Percentiles rank a stretch among this genome's conserved stretches.
Evolutionary conservation across 2,888 invertebrate genomes (phyloP).

Genomic region (Hirtodrosophila duncani): DNA sequence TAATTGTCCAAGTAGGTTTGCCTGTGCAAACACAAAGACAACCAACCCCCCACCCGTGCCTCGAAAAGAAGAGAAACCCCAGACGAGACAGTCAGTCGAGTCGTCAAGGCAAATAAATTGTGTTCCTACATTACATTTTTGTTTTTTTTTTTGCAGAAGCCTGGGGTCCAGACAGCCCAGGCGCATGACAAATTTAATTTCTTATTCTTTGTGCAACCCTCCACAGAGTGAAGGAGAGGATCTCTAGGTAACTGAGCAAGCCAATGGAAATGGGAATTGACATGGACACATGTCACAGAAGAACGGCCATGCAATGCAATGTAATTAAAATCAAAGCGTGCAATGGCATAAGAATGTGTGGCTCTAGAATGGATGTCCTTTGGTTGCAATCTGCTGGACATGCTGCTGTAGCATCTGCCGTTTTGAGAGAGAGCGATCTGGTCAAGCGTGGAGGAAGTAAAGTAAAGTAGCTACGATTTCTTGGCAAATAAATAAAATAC

Average conservation of each 20-base stretch:
- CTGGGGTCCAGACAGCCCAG: conserved; percentile 40
- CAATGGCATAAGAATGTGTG: conserved; percentile 50
- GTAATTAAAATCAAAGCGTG: conserved; percentile 67
- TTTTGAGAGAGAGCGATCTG: too few species aligned
- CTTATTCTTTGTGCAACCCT: conserved; percentile 58
- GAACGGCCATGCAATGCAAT: conserved; percentile 36
- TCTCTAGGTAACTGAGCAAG: conserved; percentile 14
- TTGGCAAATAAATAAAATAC: conserved; percentile 5
- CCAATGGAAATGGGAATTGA: conserved; percentile 23
- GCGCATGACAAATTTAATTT: conserved; percentile 72
- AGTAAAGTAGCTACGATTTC: too few species aligned
- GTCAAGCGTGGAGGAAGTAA: conserved; percentile 25
- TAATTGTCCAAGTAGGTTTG: conserved; percentile 64
- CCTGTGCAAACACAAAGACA: conserved; percentile 19
- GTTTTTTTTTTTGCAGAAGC: conserved; percentile 26
- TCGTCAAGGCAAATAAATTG: conserved; percentile 19
- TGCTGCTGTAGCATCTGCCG: conserved; percentile 29
- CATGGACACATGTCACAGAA: conserved; percentile 63
- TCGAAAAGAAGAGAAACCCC: conserved; percentile 1
- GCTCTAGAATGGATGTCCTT: background rate
- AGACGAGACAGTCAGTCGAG: background rate
- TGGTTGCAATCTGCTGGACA: background rate
- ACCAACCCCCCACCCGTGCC: conserved; percentile 4
- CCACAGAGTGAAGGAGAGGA: conserved; percentile 6
- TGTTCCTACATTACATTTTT: too few species aligned